Evolutionary conservation across 1,140 invertebrate genomes (phyloP), one percentile per base, ranked within the genome.

Genomic region (Hyles vespertilio): DNA sequence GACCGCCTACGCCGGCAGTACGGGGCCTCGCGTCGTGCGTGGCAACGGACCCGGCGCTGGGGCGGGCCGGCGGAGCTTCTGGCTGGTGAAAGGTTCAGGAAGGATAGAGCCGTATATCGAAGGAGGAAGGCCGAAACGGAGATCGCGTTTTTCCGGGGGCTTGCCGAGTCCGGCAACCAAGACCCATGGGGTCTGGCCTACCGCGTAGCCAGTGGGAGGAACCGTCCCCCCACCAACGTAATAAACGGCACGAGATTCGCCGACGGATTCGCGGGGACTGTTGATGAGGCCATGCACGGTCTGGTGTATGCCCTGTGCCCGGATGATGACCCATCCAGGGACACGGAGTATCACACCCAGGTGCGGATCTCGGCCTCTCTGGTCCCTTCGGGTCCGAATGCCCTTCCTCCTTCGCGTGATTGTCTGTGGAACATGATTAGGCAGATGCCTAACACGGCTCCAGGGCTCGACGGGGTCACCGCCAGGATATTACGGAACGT

Each of bases 401-500:
- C 54, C 7, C 6, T n/a, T 6, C 61, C 50, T 11, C 58, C 61
- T 2, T 12, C 46, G n/a, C 3, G 9, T 3, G 50, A 33, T 45
- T 36, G 10, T 1, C 4, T 70, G 8, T 53, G 22, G 10, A n/a
- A 7, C 2, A 65, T 70, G 9, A 44, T 70, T 5, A 56, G 32
- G 12, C 40, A 22, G 2, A 48, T 72, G 11, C 64, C 70, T 5
- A 65, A 70, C 50, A 82, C 79, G 32, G 70, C 76, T 1, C 77
- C 82, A 3, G 80, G 84, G 0, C 43, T 65, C 0, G 86, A 87
- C 44, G 57, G 55, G 0, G 56, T 86, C 0, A 65, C 61, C 0
- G 57, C 65, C 0, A 45, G 56, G 12, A 72, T 81, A 40, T 22
- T 22, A 22, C 22, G 22, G 22, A 22, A 22, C 22, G 22, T 22